phyloP scores from a whole-genome alignment of 2,888 invertebrate species.

The Acronicta aceris region DNA sequence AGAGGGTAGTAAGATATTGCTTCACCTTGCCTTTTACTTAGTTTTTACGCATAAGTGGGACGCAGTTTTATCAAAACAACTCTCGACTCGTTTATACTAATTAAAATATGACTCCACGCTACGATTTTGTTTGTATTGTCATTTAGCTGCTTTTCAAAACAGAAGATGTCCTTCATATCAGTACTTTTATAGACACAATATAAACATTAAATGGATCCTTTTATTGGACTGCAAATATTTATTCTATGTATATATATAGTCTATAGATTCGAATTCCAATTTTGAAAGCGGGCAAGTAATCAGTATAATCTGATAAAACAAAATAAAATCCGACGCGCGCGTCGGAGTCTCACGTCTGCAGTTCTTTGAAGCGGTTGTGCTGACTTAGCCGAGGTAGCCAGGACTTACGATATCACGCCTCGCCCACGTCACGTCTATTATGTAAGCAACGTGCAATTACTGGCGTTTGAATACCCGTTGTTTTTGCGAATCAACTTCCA shows the following conservation, averaged over 20 bases:
- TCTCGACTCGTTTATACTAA: too few species aligned
- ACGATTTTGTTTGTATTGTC: too few species aligned
- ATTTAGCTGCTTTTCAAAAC: too few species aligned
- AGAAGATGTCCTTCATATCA: too few species aligned
- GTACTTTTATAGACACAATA: background rate
- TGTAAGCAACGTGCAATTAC: constrained; percentile 40
- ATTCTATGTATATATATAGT: constrained; percentile 23
- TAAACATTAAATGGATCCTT: background rate
- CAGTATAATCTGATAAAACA: constrained; percentile 51
- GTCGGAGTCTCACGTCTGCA: constrained; percentile 62
- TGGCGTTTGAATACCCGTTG: constrained; percentile 12
- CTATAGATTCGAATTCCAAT: constrained; percentile 24
- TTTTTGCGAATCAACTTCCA: constrained; percentile 14
- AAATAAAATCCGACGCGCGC: constrained; percentile 46
- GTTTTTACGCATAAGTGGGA: too few species aligned
- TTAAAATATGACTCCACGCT: too few species aligned
- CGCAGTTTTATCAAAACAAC: background rate
- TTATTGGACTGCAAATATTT: constrained; percentile 19
- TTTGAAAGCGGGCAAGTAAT: constrained; percentile 37
- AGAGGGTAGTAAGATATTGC: too few species aligned
- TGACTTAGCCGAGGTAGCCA: constrained; percentile 58
- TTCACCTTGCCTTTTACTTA: too few species aligned
- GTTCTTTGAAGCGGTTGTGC: constrained; percentile 71
- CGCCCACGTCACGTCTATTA: constrained; percentile 58
- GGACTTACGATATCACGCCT: constrained; percentile 17